Percentiles rank a stretch among this genome's conserved stretches.
These are phyloP conservation scores for Chorisops tibialis DNA, from an alignment of 2,888 invertebrate genomes.

Conservation along the genomic window DNA sequence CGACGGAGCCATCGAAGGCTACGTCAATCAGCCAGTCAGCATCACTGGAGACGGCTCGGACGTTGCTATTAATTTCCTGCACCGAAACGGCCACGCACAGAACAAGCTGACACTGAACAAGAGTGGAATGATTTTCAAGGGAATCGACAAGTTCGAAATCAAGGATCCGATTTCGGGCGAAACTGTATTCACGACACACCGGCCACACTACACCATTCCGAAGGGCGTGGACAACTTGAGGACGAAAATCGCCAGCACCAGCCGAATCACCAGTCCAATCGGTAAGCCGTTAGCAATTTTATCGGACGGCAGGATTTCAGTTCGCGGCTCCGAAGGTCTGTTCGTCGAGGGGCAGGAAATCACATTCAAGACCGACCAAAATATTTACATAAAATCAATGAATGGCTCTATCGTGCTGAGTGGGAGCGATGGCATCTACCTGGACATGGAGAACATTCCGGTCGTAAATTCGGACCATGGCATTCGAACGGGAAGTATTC, in stretches of 20 bases:
- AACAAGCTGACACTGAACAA: conserved; percentile 59
- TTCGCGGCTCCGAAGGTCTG: conserved; percentile 79
- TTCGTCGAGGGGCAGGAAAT: conserved; percentile 69
- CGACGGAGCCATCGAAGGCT: conserved; percentile 65
- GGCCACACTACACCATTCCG: conserved; percentile 69
- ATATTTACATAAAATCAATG: conserved; percentile 70
- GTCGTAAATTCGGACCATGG: conserved; percentile 57
- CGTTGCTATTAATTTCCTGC: conserved; percentile 51
- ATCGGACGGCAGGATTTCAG: conserved; percentile 62
- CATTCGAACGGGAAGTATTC: conserved; percentile 54
- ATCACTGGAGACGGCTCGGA: conserved; percentile 44
- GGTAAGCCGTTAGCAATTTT: conserved; percentile 64
- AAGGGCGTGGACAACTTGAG: conserved; percentile 63
- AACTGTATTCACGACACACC: conserved; percentile 71
- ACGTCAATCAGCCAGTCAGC: conserved; percentile 56
- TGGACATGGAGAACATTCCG: conserved; percentile 70
- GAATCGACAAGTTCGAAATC: conserved; percentile 66
- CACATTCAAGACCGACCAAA: conserved; percentile 73
- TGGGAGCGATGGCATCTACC: conserved; percentile 65
- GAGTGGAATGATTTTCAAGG: conserved; percentile 66
- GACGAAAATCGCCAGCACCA: conserved; percentile 66
- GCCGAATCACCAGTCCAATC: conserved; percentile 70
- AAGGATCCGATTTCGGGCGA: conserved; percentile 63
- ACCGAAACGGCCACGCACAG: conserved; percentile 49
- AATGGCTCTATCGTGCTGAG: conserved; percentile 72